Base-by-base conservation (phyloP, 2,797 vertebrate species). In the Ctenopoma multispine region DNA sequence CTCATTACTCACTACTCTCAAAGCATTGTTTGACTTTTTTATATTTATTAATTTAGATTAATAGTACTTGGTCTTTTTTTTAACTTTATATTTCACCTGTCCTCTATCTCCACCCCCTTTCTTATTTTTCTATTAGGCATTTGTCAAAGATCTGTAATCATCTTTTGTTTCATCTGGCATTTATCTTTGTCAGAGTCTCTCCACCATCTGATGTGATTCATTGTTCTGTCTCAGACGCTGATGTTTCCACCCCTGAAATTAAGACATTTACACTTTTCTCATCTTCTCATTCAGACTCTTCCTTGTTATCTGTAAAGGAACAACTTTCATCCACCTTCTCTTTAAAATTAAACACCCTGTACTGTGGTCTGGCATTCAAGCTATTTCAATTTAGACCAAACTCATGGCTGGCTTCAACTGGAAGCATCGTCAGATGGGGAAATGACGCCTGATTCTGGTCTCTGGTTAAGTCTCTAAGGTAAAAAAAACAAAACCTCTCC, bases 171-270 rank as follows among this genome's bases (percentile, higher is more conserved):
- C 18, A 0, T 57, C 56, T 69, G 53, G 63, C 75, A 72, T 81
- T 53, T 47, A 48, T 78, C 56, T 69, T 41, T 14, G 51, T 56
- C 67, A 5, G 36, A 44, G 7, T 51, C 49, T 55, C 20, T 59
- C 27, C 38, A 24, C 65, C 55, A 54, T 47, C 77, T 31, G 23
- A 65, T 58, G 48, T 75, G 71, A 69, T 63, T 81, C 75, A 67
- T 50, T 24, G 50, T 51, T 80, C 18, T 5, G n/a, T n/a, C n/a
- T n/a, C n/a, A n/a, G n/a, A 64, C 3, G 3, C 48, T 20, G 36
- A 58, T 27, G 38, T 66, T 63, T 51, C 24, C 4, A 7, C 36
- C 53, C 38, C 50, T 63, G 20, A 60, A 61, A 71, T 44, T 2
- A 63, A 57, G n/a, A 60, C 31, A 1, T 23, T 61, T 4, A 23